Evolutionary conservation across 2,888 invertebrate genomes (phyloP).

Genomic region (Plemyria rubiginata): DNA sequence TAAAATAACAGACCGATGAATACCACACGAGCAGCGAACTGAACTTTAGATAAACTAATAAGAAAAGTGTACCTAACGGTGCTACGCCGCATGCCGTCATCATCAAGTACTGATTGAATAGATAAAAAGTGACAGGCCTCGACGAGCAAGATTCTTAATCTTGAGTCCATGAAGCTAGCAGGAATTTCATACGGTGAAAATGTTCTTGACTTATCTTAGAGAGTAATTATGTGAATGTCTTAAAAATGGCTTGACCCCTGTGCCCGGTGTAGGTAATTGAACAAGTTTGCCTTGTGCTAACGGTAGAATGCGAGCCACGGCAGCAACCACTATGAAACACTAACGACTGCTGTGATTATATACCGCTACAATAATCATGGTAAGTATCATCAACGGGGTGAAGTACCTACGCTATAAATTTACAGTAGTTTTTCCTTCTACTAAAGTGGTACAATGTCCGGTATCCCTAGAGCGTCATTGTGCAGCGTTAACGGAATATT

Average conservation of each 20-base stretch:
- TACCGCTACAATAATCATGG: constrained; percentile 44
- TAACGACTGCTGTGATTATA: constrained; percentile 38
- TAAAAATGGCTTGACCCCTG: constrained; percentile 36
- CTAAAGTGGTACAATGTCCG: constrained; percentile 48
- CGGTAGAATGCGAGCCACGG: constrained; percentile 31
- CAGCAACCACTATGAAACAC: constrained; percentile 32
- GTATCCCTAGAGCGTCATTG: constrained; percentile 48
- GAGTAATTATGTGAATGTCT: constrained; percentile 15
- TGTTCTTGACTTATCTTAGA: constrained; percentile 11
- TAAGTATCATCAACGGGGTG: constrained; percentile 35
- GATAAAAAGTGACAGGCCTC: constrained; percentile 43
- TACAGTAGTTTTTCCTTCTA: constrained; percentile 13
- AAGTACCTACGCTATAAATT: constrained; percentile 10
- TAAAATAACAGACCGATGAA: constrained; percentile 36
- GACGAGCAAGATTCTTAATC: constrained; percentile 37
- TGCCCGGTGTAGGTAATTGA: constrained; percentile 35
- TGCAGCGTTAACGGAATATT: constrained; percentile 63
- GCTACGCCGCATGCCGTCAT: constrained; percentile 43
- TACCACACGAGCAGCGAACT: constrained; percentile 38
- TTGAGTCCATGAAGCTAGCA: constrained; percentile 18
- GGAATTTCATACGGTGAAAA: constrained; percentile 13
- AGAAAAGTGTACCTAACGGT: constrained; percentile 52
- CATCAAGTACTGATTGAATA: constrained; percentile 47
- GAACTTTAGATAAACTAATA: constrained; percentile 42
- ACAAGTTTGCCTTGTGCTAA: constrained; percentile 33